Conservation (phyloP, 1,140 invertebrate species). For the Magallana ariakensis region DNA sequence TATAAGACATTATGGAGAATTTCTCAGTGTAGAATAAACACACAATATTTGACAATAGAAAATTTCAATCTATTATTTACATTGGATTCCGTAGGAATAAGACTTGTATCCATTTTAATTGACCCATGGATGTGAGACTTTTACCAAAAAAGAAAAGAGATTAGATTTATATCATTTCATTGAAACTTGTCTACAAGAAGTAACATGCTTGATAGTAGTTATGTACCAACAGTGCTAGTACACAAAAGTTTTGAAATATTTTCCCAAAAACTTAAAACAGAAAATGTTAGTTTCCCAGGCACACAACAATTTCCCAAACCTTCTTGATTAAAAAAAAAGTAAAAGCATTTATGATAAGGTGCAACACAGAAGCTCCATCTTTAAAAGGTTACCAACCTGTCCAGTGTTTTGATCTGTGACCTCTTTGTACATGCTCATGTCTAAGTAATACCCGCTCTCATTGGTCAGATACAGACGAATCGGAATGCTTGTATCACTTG, state of each 20-base stretch:
- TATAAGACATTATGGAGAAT: conserved; percentile 8
- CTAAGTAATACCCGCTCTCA: conserved; percentile 97
- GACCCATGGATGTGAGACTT: no score
- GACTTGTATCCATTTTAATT: neutral
- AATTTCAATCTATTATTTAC: neutral
- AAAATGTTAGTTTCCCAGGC: no score
- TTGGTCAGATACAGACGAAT: conserved; percentile 95
- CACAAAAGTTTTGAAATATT: neutral
- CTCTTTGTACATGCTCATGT: conserved; percentile 96
- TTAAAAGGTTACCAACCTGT: conserved; percentile 81
- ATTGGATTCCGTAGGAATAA: no score
- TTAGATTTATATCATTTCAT: no score
- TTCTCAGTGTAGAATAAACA: neutral
- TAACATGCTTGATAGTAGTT: no score
- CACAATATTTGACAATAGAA: neutral
- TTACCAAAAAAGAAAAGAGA: neutral
- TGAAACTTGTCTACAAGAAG: no score
- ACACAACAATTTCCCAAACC: neutral
- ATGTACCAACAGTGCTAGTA: neutral
- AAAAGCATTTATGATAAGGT: no score
- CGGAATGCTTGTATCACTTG: conserved; percentile 90
- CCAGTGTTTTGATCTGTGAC: conserved; percentile 92
- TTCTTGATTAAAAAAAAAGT: no score
- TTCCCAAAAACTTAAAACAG: no score
- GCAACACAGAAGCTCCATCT: no score